A percentile compares a stretch with the other conserved stretches of the same genome.
These are phyloP conservation scores for Patiria pectinifera DNA, from an alignment of 53 echinoderm and acorn worm genomes.

Conservation along the genomic window DNA sequence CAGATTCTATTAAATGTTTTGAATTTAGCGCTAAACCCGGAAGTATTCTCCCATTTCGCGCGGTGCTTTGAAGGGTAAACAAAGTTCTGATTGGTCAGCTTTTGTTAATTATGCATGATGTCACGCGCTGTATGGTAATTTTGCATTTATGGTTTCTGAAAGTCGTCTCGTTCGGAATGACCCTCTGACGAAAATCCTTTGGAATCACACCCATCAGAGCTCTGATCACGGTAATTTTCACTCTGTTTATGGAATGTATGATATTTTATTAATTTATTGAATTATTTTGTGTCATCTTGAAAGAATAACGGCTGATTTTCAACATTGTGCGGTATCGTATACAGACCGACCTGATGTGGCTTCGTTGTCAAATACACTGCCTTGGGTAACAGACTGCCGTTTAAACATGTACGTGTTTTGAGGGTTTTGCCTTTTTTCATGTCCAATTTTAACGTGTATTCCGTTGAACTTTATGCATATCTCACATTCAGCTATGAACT, in stretches of 20 bases:
- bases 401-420: background rate
- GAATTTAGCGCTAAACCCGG: constrained; percentile 69
- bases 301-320: constrained; percentile 33
- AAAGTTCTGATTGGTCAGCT: constrained; percentile 52
- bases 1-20: background rate
- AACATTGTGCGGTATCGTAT: background rate
- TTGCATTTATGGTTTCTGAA: background rate
- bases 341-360: background rate
- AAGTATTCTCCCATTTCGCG: constrained; percentile 57
- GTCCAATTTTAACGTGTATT: background rate
- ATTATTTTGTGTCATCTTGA: background rate
- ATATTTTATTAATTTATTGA: background rate
- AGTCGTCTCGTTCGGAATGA: constrained; percentile 28
- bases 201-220: constrained; percentile 51
- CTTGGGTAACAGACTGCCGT: background rate
- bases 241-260: constrained; percentile 39
- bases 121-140: constrained; percentile 29
- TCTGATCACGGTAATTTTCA: constrained; percentile 60
- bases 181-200: constrained; percentile 34
- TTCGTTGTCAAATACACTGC: background rate
- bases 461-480: background rate
- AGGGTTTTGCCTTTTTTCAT: background rate
- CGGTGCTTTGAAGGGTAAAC: constrained; percentile 59
- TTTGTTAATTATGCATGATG: constrained; percentile 35
- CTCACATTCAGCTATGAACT: background rate